phyloP scores from a whole-genome alignment of 2,797 vertebrate genomes.

The Botia almorhae region DNA sequence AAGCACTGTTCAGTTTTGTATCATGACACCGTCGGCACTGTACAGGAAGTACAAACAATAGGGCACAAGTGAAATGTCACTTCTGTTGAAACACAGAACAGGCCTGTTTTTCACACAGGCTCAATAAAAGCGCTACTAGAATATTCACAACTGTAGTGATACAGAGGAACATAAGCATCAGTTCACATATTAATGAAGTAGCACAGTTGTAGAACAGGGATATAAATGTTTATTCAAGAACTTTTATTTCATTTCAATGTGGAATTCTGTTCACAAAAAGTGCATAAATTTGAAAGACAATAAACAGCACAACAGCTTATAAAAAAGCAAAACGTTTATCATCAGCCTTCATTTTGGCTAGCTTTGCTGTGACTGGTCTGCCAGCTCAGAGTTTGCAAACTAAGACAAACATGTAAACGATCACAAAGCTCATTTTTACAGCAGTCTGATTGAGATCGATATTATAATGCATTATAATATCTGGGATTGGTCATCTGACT shows the following conservation, averaged over 20 bases:
- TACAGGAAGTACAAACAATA: too few relatives aligned
- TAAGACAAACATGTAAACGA: neutral
- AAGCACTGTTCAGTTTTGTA: too few relatives aligned
- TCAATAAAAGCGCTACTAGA: too few relatives aligned
- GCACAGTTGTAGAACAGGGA: neutral
- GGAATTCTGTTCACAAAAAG: neutral
- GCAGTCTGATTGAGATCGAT: neutral
- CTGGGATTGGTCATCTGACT: neutral
- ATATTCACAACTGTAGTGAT: too few relatives aligned
- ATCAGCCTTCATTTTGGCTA: neutral
- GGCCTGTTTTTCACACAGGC: too few relatives aligned
- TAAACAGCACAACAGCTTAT: neutral
- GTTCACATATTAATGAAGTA: too few relatives aligned
- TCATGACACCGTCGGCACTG: too few relatives aligned
- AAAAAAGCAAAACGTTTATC: neutral
- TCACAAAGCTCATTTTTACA: neutral
- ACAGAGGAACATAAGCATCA: too few relatives aligned
- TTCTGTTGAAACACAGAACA: too few relatives aligned
- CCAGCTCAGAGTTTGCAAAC: neutral
- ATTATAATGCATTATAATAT: constrained; percentile 23
- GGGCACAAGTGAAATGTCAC: too few relatives aligned
- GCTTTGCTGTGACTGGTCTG: neutral
- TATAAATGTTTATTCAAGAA: neutral
- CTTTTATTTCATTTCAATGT: neutral
- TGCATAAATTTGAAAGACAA: constrained; percentile 9